phyloP scores from a whole-genome alignment of 2,797 vertebrate species.

The Spea hammondii region DNA sequence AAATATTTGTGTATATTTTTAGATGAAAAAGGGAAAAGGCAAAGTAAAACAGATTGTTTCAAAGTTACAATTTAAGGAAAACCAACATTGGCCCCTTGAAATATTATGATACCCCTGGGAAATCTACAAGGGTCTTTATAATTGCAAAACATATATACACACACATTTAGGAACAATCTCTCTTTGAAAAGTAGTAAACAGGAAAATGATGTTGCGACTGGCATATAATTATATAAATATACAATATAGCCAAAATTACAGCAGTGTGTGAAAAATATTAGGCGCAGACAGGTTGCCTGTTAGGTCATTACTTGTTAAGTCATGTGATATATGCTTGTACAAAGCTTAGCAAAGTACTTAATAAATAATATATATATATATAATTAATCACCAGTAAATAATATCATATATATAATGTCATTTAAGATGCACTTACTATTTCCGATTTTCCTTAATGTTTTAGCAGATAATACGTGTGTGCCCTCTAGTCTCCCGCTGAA shows the following conservation, averaged over 20 bases:
- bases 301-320: no score
- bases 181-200: constrained; percentile 38
- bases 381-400: no score
- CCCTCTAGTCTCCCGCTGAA: no score
- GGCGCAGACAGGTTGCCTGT: not conserved
- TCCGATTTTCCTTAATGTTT: no score
- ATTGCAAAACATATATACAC: constrained; percentile 5
- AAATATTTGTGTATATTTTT: constrained; percentile 58
- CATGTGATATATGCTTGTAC: no score
- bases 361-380: no score
- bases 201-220: constrained; percentile 25
- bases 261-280: not conserved
- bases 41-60: constrained; percentile 51
- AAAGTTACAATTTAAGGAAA: constrained; percentile 55
- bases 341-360: no score
- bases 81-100: constrained; percentile 42
- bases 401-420: no score
- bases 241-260: not conserved
- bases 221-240: not conserved
- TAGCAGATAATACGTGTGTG: no score
- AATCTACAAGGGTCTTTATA: constrained; percentile 5
- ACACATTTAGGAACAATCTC: constrained; percentile 12
- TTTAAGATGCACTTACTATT: no score
- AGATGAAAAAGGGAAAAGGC: constrained; percentile 50
- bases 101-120: constrained; percentile 18